Evolutionary conservation across 1,140 invertebrate genomes (phyloP), one percentile per base, ranked within the genome.

Genomic region (Episyrphus balteatus): DNA sequence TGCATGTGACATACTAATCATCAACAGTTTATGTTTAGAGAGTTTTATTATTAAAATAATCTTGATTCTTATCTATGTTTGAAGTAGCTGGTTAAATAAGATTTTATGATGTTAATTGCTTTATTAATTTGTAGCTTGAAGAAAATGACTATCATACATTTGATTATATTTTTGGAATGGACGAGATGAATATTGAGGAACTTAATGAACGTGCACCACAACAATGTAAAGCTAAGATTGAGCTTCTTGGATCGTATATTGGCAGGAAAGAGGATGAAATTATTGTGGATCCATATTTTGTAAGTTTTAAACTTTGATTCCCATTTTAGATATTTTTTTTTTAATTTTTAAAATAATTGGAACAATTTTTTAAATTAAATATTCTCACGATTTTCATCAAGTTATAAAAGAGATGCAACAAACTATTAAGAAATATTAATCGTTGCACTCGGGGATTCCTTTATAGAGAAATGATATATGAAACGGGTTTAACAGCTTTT

Each of bases 101-200:
- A 33, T 33, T 12, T 33, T 8, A 33, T 33, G 7, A 8, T 33
- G 7, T 33, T 33, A 8, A 8, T 33, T 12, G 8, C 7, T 7
- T 33, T 33, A 8, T 8, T 33, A 33, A 12, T 53, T 70, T 67
- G 21, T 53, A 89, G 82, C 75, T 92, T 40, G 75, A 62, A 9
- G 38, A 62, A 37, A 66, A 77, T n/a, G 89, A 94, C 65, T 92
- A 90, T 55, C 64, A 77, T 13, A 68, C 77, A 12, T 92, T 81
- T 68, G 81, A 92, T 60, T 90, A 78, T 58, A 90, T 94, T 46
- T 85, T 93, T 69, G 89, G 86, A 21, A 94, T 93, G 90, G 90
- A 93, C 66, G 70, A 83, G 36, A 71, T 76, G 18, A 93, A 92
- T 61, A 81, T 92, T 53, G 68, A 60, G 5, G 76, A 81, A 44